phyloP scores from a whole-genome alignment of 2,888 invertebrate species.

The Craniophora ligustri region DNA sequence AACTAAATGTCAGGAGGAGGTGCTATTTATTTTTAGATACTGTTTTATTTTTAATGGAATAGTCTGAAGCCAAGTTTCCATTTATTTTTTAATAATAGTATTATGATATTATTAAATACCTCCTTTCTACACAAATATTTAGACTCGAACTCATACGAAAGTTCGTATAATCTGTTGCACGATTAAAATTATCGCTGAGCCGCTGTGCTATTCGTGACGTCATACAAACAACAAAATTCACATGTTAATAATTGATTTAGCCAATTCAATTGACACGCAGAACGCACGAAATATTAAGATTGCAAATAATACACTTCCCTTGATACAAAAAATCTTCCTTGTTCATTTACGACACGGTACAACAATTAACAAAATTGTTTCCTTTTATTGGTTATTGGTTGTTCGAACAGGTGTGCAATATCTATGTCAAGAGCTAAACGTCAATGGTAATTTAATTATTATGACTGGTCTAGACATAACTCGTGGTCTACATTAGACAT shows the following conservation, averaged over 20 bases:
- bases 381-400: conserved; percentile 14
- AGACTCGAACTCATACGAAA: no score
- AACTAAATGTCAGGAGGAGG: no score
- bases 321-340: conserved; percentile 17
- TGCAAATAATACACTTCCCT: conserved; percentile 9
- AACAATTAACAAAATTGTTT: conserved; percentile 39
- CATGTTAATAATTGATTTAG: background rate
- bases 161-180: no score
- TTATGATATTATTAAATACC: background rate
- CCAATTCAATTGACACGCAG: conserved; percentile 1
- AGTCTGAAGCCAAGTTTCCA: no score
- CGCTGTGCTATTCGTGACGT: no score
- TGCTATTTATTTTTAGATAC: no score
- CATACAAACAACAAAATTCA: no score
- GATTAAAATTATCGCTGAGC: no score
- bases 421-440: conserved; percentile 48
- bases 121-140: no score
- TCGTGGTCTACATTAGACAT: conserved; percentile 29
- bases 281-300: conserved; percentile 5
- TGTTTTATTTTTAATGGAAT: no score
- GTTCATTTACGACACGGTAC: conserved; percentile 6
- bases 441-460: conserved; percentile 37
- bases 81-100: background rate
- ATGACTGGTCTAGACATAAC: conserved; percentile 25
- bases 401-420: conserved; percentile 15